Conservation (phyloP, 92 coral and sea anemone species). For the Zoanthus sansibaricus region DNA sequence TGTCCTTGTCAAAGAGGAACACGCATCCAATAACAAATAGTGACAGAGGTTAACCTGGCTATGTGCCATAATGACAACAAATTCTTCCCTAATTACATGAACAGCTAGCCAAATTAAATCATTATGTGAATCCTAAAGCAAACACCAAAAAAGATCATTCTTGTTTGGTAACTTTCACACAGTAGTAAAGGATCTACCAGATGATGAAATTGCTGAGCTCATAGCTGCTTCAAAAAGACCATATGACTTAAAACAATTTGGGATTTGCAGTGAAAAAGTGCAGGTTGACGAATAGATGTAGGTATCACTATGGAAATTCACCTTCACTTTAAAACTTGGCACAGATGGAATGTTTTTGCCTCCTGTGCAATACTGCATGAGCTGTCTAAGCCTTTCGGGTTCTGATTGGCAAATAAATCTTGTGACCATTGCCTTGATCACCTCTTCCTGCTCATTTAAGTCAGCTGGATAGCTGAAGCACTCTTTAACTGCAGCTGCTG, state of each 20-base stretch:
- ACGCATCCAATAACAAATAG: slow-evolving; percentile 21
- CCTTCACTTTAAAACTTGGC: slow-evolving; percentile 37
- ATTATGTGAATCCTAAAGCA: slow-evolving; percentile 7
- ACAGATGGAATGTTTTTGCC: slow-evolving; percentile 66
- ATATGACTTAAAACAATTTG: slow-evolving; percentile 59
- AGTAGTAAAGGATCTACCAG: slow-evolving; percentile 69
- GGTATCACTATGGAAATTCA: slow-evolving; percentile 61
- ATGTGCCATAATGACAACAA: not conserved
- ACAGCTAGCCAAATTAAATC: slow-evolving; percentile 20
- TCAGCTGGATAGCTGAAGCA: slow-evolving; percentile 52
- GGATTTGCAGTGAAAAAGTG: slow-evolving; percentile 58
- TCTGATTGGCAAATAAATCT: slow-evolving; percentile 52
- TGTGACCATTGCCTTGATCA: slow-evolving; percentile 46
- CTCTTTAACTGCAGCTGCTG: slow-evolving; percentile 62
- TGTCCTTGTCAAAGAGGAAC: slow-evolving; percentile 25
- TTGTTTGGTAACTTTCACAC: slow-evolving; percentile 50
- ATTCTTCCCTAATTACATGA: not conserved
- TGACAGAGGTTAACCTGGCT: slow-evolving; percentile 2
- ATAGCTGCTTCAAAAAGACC: slow-evolving; percentile 62
- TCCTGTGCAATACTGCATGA: slow-evolving; percentile 74
- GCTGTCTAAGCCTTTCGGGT: slow-evolving; percentile 55
- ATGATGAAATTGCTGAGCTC: slow-evolving; percentile 62
- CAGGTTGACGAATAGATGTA: slow-evolving; percentile 66
- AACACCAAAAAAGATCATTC: slow-evolving; percentile 3
- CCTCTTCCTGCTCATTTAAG: slow-evolving; percentile 52